Evolutionary conservation across 64 coral and sea anemone genomes (phyloP).

Genomic region (Pocillopora verrucosa): DNA sequence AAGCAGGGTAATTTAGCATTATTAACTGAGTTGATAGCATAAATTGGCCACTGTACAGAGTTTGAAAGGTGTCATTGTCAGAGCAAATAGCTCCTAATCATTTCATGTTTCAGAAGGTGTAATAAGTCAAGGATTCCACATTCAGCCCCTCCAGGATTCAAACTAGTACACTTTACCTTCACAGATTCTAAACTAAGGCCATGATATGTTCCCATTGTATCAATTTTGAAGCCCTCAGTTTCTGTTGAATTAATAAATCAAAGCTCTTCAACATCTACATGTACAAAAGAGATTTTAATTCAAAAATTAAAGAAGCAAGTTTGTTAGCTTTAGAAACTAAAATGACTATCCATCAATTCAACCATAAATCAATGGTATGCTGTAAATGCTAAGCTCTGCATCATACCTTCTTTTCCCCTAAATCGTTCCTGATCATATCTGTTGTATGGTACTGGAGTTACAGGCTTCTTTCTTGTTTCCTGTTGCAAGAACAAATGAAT

Average conservation of each 20-base stretch:
- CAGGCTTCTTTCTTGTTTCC: constrained; percentile 72
- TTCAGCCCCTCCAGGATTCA: no score
- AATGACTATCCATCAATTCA: no score
- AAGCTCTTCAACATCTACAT: neutral
- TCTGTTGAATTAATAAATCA: constrained; percentile 47
- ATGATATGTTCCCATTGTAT: constrained; percentile 98
- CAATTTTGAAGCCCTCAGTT: constrained; percentile 97
- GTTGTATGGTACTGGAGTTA: constrained; percentile 89
- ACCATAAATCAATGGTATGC: neutral
- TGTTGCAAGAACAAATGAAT: neutral
- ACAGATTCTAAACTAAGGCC: constrained; percentile 95
- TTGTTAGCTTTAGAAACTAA: no score
- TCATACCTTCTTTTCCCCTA: constrained; percentile 93
- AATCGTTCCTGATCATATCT: constrained; percentile 99
- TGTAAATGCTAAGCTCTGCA: neutral
- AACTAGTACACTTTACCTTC: constrained; percentile 52
- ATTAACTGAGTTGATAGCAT: no score
- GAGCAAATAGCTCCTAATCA: no score
- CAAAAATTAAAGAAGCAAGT: no score
- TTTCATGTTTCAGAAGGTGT: no score
- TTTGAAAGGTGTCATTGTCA: no score
- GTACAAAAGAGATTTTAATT: no score
- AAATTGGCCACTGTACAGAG: no score
- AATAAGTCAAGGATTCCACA: no score
- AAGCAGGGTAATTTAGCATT: no score